Evolutionary conservation across 2,797 vertebrate genomes (phyloP), one percentile per base, ranked within the genome.

Genomic region (Phoxinus dragarum): DNA sequence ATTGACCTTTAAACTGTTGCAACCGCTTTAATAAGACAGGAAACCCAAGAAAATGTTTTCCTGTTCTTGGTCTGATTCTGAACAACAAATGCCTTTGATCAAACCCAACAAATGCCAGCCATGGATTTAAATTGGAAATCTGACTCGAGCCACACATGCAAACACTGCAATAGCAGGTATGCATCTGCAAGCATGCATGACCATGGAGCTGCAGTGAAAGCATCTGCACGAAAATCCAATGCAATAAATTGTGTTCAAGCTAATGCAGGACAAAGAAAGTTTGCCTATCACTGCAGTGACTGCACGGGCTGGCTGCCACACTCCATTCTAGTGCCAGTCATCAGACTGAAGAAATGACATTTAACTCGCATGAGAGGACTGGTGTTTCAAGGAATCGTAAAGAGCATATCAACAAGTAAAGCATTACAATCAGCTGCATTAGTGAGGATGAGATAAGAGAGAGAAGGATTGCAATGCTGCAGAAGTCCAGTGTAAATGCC

Each of bases 321-420:
- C 12, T 61, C 31, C 27, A 38, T 64, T 79, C 66, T 11, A 80
- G 23, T 6, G 27, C 52, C 64, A 59, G 47, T 21, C 49, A 71
- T 59, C 49, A 71, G 17, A 36, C 36, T 47, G 11, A 36, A 84
- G 31, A 71, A 78, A 79, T 73, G 17, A 38, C 68, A 80, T 66
- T 64, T 42, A 23, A 71, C 69, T 74, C 64, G 81, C 19, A 59
- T 52, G 56, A 73, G 54, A 80, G 8, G 21, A 64, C 34, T 31
- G 77, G 2, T 19, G 40, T 49, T 72, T 77, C 67, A 12, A 38
- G 38, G 34, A 31, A 73, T 72, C 34, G 14, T 21, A 80, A 71
- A 71, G 7, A 85, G 69, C 87, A 88, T 85, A 89, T 93, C 93
- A 90, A 93, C 91, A 91, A 73, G 87, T 81, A 71, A 69, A 87